Conservation (phyloP, 2,888 invertebrate genomes). For the Agriopis leucophaearia region DNA sequence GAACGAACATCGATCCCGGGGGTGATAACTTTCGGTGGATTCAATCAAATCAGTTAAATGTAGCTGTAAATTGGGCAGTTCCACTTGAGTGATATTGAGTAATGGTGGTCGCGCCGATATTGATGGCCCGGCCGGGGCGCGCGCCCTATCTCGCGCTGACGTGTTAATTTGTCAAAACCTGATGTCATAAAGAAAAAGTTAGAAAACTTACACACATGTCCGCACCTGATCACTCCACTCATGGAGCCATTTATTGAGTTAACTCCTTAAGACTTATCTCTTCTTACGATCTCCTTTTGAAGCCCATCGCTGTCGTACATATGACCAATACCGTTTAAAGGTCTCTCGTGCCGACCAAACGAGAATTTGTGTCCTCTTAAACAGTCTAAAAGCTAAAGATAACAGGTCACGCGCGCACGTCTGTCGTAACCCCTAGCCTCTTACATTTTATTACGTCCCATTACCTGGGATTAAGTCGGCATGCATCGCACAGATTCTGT, state of each 20-base stretch:
- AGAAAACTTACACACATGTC: constrained; percentile 57
- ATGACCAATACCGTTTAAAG: constrained; percentile 32
- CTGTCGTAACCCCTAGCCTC: constrained; percentile 79
- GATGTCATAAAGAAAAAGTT: constrained; percentile 75
- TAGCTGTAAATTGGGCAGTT: constrained; percentile 84
- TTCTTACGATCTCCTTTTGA: background rate
- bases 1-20: constrained; percentile 51
- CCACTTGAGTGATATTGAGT: constrained; percentile 83
- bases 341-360: constrained; percentile 53
- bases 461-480: constrained; percentile 81
- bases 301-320: no score
- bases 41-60: constrained; percentile 84
- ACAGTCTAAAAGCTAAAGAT: constrained; percentile 69
- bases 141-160: constrained; percentile 72
- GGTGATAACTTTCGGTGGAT: constrained; percentile 76
- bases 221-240: constrained; percentile 38
- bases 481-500: constrained; percentile 74
- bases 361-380: constrained; percentile 68
- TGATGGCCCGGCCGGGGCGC: constrained; percentile 72
- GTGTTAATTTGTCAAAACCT: constrained; percentile 81
- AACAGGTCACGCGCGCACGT: constrained; percentile 82
- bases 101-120: constrained; percentile 77
- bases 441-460: constrained; percentile 83
- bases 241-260: constrained; percentile 45
- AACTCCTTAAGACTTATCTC: background rate